Percentiles rank a stretch among this genome's conserved stretches.
Conservation (phyloP, 2,113 vertebrate species). For the Cettia cetti region DNA sequence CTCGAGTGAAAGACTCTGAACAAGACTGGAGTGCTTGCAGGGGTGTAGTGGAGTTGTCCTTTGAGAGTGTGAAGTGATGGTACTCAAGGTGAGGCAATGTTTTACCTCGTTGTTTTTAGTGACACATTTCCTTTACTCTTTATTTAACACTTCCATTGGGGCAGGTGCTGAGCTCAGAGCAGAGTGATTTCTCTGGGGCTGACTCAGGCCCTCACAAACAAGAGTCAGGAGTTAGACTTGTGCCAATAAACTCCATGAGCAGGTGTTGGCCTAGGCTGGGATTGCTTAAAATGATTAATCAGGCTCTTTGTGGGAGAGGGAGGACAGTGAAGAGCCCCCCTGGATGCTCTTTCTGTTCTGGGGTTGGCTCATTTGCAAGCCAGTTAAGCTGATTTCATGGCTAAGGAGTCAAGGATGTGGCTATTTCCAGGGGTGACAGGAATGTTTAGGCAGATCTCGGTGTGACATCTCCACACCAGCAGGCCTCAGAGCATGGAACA, state of each 20-base stretch:
- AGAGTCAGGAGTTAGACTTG: neutral
- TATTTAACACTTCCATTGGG: neutral
- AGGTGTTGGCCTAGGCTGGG: neutral
- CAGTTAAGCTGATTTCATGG: neutral
- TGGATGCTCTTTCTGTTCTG: neutral
- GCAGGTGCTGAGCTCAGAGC: neutral
- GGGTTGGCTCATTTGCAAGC: neutral
- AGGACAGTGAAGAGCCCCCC: neutral
- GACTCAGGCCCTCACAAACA: neutral
- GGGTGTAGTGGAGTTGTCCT: neutral
- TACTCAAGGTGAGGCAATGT: neutral
- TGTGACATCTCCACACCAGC: neutral
- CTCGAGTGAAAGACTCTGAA: neutral
- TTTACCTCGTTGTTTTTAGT: conserved; percentile 29
- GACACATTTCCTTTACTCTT: neutral
- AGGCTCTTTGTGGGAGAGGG: neutral
- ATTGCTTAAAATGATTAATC: neutral
- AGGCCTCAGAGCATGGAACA: neutral
- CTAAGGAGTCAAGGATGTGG: neutral
- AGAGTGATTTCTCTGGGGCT: neutral
- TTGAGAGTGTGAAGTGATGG: neutral
- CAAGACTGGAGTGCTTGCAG: neutral
- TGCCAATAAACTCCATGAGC: neutral
- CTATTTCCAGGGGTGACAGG: neutral
- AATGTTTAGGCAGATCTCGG: neutral